phyloP scores from a whole-genome alignment of 2,113 vertebrate species.

The Embiotoca jacksoni region DNA sequence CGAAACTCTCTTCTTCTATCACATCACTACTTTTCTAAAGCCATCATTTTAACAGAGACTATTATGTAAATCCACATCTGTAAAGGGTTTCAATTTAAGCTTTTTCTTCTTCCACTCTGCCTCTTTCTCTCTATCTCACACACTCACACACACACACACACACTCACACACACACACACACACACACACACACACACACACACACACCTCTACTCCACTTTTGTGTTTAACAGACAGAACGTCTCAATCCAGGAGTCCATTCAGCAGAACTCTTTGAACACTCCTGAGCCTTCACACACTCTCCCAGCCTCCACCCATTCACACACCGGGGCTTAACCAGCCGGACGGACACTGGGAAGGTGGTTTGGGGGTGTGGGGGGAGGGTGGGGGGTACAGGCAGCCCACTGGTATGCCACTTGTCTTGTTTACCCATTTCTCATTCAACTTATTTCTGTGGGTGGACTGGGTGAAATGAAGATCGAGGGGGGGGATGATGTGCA shows the following conservation, averaged over 20 bases:
- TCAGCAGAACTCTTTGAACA: conserved; percentile 46
- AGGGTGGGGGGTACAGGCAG: background rate
- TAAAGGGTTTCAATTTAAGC: background rate
- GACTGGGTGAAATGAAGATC: background rate
- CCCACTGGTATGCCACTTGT: conserved; percentile 39
- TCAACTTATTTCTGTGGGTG: conserved; percentile 2
- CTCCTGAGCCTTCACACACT: conserved; percentile 48
- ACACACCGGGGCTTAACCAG: conserved; percentile 37
- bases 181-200: background rate
- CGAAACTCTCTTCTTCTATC: background rate
- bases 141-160: too few species aligned
- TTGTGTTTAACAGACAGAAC: conserved; percentile 39
- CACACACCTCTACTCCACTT: conserved; percentile 10
- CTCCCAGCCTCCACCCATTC: conserved; percentile 40
- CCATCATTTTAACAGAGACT: background rate
- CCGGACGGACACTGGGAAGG: background rate
- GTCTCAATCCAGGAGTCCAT: conserved; percentile 63
- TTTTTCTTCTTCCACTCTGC: background rate
- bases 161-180: too few species aligned
- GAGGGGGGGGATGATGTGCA: conserved; percentile 16
- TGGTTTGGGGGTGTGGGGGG: background rate
- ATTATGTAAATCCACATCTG: background rate
- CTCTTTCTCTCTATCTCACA: background rate
- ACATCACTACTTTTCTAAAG: background rate
- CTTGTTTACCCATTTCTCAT: conserved; percentile 34